Percentiles rank a stretch among this genome's conserved stretches.
These are phyloP conservation scores for Andrena dorsata DNA, from an alignment of 2,888 invertebrate genomes.

Conservation along the genomic window DNA sequence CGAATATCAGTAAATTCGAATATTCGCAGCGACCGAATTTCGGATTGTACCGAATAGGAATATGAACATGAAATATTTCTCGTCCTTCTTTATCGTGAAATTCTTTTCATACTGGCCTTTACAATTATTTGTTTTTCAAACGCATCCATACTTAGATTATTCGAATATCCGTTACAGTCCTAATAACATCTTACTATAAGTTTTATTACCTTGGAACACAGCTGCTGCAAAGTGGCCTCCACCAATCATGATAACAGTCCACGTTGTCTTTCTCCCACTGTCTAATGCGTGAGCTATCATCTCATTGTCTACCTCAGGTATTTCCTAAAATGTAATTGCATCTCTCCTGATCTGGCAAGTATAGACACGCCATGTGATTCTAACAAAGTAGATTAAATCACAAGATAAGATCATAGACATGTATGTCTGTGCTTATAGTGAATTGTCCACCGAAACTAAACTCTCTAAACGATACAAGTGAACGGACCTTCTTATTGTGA, in stretches of 20 bases:
- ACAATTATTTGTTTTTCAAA: no score
- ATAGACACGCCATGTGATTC: slow-evolving; percentile 70
- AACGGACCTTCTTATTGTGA: slow-evolving; percentile 89
- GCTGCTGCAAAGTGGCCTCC: slow-evolving; percentile 94
- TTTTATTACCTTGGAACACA: slow-evolving; percentile 86
- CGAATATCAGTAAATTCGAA: no score
- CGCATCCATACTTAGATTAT: no score
- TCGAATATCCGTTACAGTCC: no score
- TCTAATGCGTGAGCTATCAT: slow-evolving; percentile 80
- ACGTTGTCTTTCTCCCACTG: slow-evolving; percentile 86
- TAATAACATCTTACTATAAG: no score
- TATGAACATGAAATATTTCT: no score
- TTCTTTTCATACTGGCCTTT: no score
- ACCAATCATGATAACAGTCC: slow-evolving; percentile 93
- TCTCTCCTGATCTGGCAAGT: slow-evolving; percentile 72
- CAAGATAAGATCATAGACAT: slow-evolving; percentile 54
- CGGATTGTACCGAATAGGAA: no score
- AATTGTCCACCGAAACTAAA: slow-evolving; percentile 15
- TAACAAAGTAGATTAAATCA: slow-evolving; percentile 72
- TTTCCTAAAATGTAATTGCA: slow-evolving; percentile 84
- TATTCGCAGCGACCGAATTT: no score
- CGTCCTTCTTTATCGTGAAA: no score
- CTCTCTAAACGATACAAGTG: slow-evolving; percentile 14
- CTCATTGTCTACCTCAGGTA: slow-evolving; percentile 80
- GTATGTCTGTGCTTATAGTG: slow-evolving; percentile 26